phyloP scores from a whole-genome alignment of 2,113 vertebrate species.

The Planiliza haematocheilus region DNA sequence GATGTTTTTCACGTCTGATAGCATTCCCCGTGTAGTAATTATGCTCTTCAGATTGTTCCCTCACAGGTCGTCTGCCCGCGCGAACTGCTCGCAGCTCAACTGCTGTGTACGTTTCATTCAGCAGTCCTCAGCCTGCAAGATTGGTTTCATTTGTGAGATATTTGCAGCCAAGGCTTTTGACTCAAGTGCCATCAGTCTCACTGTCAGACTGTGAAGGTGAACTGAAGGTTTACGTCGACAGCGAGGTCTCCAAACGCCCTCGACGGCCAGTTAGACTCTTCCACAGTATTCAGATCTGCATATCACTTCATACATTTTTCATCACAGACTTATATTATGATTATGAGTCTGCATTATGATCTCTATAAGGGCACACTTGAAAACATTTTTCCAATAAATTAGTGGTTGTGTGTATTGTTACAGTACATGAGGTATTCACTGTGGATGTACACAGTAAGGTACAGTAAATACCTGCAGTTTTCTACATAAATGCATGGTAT shows the following conservation, averaged over 20 bases:
- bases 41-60: background rate
- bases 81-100: background rate
- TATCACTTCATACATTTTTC: constrained; percentile 17
- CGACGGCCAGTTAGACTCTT: constrained; percentile 15
- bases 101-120: background rate
- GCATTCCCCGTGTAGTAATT: background rate
- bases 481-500: constrained; percentile 8
- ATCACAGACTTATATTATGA: constrained; percentile 30
- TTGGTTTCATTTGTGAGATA: constrained; percentile 15
- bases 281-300: background rate
- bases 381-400: constrained; percentile 5
- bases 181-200: background rate
- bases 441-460: background rate
- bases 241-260: constrained; percentile 27
- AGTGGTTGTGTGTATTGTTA: background rate
- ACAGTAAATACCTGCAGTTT: constrained; percentile 7
- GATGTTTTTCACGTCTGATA: background rate
- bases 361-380: constrained; percentile 17
- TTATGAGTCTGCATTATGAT: constrained; percentile 43
- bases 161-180: constrained; percentile 12
- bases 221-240: constrained; percentile 26
- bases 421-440: background rate
- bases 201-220: constrained; percentile 23
- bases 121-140: background rate
- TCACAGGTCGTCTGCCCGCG: background rate